A percentile compares a stretch with the other conserved stretches of the same genome.
phyloP scores from a whole-genome alignment of 2,888 invertebrate species.

The Morpho helenor region DNA sequence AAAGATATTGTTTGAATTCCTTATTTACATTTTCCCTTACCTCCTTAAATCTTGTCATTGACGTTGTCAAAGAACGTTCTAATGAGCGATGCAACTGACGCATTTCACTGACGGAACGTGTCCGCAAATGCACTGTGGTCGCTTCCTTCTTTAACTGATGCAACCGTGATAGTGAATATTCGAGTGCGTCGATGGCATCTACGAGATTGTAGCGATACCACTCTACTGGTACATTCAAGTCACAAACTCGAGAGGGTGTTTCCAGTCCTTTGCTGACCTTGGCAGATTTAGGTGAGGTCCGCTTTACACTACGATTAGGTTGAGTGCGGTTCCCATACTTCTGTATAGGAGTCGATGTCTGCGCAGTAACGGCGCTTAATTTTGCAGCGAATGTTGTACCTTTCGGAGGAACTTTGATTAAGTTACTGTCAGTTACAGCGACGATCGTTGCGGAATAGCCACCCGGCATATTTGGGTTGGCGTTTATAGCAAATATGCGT shows the following conservation, averaged over 20 bases:
- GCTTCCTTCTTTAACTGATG: conserved; percentile 72
- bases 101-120: conserved; percentile 69
- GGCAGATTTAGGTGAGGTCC: conserved; percentile 25
- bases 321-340: conserved; percentile 23
- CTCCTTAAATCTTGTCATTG: conserved; percentile 74
- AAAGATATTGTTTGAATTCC: conserved; percentile 73
- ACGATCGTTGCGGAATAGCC: conserved; percentile 76
- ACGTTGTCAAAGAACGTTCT: conserved; percentile 76
- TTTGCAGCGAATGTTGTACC: conserved; percentile 63
- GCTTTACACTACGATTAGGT: conserved; percentile 19
- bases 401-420: conserved; percentile 41
- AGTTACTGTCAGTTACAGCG: conserved; percentile 53
- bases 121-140: conserved; percentile 61
- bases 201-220: conserved; percentile 80
- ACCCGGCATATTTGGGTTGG: conserved; percentile 71
- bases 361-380: conserved; percentile 45
- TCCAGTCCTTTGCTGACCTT: conserved; percentile 20
- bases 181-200: conserved; percentile 77
- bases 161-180: conserved; percentile 74
- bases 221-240: conserved; percentile 67
- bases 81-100: conserved; percentile 73
- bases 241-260: conserved; percentile 39
- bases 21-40: conserved; percentile 75
- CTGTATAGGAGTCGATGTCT: conserved; percentile 22
- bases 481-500: conserved; percentile 70